Evolutionary conservation across 2,888 invertebrate genomes (phyloP), one percentile per base, ranked within the genome.

Genomic region (Phymatocera aterrima): DNA sequence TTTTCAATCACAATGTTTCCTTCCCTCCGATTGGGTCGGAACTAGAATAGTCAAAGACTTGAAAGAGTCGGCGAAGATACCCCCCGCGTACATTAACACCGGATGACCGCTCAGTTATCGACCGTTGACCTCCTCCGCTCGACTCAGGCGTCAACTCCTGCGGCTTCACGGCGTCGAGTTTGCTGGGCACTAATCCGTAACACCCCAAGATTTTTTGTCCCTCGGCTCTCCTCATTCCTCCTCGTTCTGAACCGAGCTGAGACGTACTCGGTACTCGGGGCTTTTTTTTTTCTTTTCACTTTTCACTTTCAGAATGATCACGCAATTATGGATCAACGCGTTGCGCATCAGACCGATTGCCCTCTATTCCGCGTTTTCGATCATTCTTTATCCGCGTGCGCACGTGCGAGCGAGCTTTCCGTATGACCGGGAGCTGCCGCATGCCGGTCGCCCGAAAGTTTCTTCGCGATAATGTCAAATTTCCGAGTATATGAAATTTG

Each of bases 121-220:
- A 78, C 61, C 74, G 74, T 78, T 78, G 74, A 78, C 78, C 78
- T n/a, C n/a, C n/a, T n/a, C 60, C 40, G 70, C 54, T 37, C 40
- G 77, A 40, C 68, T 18, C 72, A 51, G 51, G 10, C 72, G 51
- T 72, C 72, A 72, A 78, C 74, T 78, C 60, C 60, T 72, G 60
- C 46, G 78, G 78, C 78, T 78, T 78, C 78, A 10, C 72, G 72
- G 37, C 75, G 37, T 74, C 74, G 74, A 74, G 74, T 74, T 54
- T 21, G 28, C 60, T 74, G 34, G 24, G 18, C 60, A 31, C 57
- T 70, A 54, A 70, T 78, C 78, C 78, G 70, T 79, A 81, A 80
- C 80, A 80, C 78, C 48, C 61, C 80, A 40, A 64, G 75, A 80
- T 81, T 83, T 84, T 85, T 83, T 79, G 37, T 54, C 48, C 18